Evolutionary conservation across 2,888 invertebrate genomes (phyloP), one percentile per base, ranked within the genome.

Genomic region (Lasioglossum morio): DNA sequence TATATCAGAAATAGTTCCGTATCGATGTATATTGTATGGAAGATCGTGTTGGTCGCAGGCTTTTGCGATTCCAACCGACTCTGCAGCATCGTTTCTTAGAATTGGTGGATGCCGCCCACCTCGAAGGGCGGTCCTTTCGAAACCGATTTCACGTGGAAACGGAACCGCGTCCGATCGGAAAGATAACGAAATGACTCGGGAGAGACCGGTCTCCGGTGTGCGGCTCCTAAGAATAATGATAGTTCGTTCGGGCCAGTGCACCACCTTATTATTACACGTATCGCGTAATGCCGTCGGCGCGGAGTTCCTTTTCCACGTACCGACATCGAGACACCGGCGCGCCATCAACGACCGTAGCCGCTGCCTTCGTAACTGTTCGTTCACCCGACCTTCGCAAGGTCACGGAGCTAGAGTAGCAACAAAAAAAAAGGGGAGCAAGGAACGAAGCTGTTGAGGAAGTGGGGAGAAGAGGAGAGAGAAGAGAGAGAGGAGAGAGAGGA

Each of bases 361-460:
- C 70, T 70, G 77, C 86, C 81, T 76, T 73, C 82, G 87, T 85
- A 88, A 88, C 87, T 94, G 95, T 95, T 94, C 95, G 93, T 95
- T 95, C 94, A 95, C 95, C 94, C 94, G 94, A 94, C 95, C 95
- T 95, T 95, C 93, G 93, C 95, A 95, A 95, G 95, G 95, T 94
- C 94, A 95, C 93, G 79, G 78, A 79, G 92, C 91, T 90, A 90
- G 91, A 91, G 91, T 88, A 92, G 92, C 66, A 34, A 66, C 66
- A 27, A 93, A 93, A 94, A 87, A 85, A 70, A 73, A 77, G 60
- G 70, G 30, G 89, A 84, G 87, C 77, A 88, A 83, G 84, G 76
- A 80, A 74, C 72, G 74, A 63, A 14, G 63, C 63, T 16, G 30
- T 14, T 2, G 63, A 34, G 30, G 19, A 63, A 7, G 16, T 16